Conservation (phyloP, 2,113 vertebrate species). For the Nibea albiflora region DNA sequence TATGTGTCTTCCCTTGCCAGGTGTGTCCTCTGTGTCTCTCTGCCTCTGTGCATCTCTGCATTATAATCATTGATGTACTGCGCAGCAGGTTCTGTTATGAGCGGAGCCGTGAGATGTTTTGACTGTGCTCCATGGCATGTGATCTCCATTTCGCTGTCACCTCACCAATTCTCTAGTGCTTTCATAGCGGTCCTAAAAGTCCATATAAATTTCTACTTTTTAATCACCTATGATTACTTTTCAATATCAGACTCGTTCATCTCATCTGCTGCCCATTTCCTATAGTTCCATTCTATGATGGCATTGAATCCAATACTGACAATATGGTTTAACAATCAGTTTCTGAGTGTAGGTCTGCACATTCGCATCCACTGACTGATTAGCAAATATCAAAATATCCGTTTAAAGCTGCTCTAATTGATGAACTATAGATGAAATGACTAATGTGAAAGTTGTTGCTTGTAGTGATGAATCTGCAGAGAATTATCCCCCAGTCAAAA, state of each 20-base stretch:
- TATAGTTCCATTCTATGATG: neutral
- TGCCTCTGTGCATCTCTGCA: neutral
- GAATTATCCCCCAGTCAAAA: neutral
- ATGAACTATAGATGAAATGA: neutral
- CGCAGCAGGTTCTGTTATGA: neutral
- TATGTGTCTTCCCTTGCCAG: neutral
- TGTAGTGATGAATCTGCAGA: neutral
- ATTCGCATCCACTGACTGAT: neutral
- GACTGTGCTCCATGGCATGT: constrained; percentile 22
- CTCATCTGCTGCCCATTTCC: neutral
- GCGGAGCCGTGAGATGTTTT: constrained; percentile 9
- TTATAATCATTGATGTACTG: constrained; percentile 12
- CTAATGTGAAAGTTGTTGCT: neutral
- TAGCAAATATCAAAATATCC: neutral
- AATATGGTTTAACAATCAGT: no score
- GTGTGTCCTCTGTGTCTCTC: neutral
- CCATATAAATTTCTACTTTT: constrained; percentile 25
- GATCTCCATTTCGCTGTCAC: constrained; percentile 40
- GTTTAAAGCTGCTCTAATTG: neutral
- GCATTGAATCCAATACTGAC: neutral
- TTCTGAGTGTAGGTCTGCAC: neutral
- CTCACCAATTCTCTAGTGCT: constrained; percentile 24
- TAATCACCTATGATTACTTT: constrained; percentile 30
- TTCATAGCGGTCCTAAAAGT: constrained; percentile 34
- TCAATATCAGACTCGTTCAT: neutral